Evolutionary conservation across 2,113 vertebrate species (phyloP), one percentile per base, ranked within the genome.

Genomic region (Oryzias woworae): DNA sequence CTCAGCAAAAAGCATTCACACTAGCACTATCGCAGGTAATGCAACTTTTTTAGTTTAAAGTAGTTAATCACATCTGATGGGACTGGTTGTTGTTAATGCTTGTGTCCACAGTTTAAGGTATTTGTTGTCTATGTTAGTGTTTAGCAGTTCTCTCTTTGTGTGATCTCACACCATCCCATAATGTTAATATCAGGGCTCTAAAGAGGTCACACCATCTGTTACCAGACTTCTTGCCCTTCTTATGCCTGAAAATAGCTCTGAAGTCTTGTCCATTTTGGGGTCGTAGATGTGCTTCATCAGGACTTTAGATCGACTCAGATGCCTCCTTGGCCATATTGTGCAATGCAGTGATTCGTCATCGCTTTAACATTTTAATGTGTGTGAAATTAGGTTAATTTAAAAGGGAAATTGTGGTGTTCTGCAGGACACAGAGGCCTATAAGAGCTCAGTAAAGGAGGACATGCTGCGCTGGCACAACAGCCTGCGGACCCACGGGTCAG

Each of bases 391-490:
- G 4, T 45, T 1, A 45, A 17, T 17, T 45, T 45, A 45, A 16
- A 45, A 6, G 14, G 7, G 5, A 45, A 45, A 45, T 1, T 45
- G 4, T 45, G 44, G 6, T 16, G 10, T 45, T 45, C 53, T 77
- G 36, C 59, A 99, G 97, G 97, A 99, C 75, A 96, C 96, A 0
- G 97, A 99, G 85, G 84, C 89, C 3, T 99, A 99, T 82, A 98
- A 98, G 90, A 89, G 93, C 44, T 73, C 94, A 0, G 95, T 97
- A 62, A 99, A 98, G 82, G 97, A 99, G 73, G 97, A 98, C 84
- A 94, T 98, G 87, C 92, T 94, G 88, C 95, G 95, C 69, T 99
- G 97, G 97, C 97, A 99, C 92, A 95, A 93, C 13, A 88, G 92
- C 54, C 84, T 99, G 69, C 93, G 93, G 58, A 84, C 91, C 8